These are phyloP conservation scores for Trematomus loennbergii DNA, from an alignment of 2,113 vertebrate species.

Conservation along the genomic window DNA sequence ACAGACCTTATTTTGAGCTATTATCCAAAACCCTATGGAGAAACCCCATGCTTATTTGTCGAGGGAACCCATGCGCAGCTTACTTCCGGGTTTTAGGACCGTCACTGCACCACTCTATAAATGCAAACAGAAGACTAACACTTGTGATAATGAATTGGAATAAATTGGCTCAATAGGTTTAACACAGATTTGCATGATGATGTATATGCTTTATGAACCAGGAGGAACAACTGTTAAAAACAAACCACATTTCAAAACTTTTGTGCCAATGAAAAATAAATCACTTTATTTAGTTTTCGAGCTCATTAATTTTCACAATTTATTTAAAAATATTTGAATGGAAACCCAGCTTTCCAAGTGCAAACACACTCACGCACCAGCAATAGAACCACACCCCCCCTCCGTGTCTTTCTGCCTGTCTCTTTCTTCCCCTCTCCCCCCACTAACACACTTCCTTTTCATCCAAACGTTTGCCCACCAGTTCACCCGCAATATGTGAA, in stretches of 20 bases:
- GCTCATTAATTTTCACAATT: conserved; percentile 40
- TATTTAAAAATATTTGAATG: conserved; percentile 44
- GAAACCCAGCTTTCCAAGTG: conserved; percentile 14
- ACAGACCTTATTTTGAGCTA: too few relatives aligned
- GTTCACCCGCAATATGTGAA: conserved; percentile 53
- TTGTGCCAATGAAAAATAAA: neutral
- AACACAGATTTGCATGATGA: too few relatives aligned
- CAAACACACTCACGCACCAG: conserved; percentile 34
- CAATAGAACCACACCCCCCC: neutral
- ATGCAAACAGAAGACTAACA: too few relatives aligned
- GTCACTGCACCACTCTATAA: too few relatives aligned
- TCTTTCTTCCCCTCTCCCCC: conserved; percentile 8
- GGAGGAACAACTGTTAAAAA: neutral
- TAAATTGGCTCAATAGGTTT: too few relatives aligned
- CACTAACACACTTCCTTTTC: conserved; percentile 50
- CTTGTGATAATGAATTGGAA: too few relatives aligned
- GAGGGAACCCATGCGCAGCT: too few relatives aligned
- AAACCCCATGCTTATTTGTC: too few relatives aligned
- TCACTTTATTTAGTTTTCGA: conserved; percentile 16
- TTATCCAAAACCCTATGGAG: too few relatives aligned
- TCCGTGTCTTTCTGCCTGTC: conserved; percentile 26
- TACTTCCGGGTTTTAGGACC: too few relatives aligned
- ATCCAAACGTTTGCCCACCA: conserved; percentile 47
- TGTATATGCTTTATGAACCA: too few relatives aligned
- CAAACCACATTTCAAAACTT: neutral